Evolutionary conservation across 2,888 invertebrate genomes (phyloP), one percentile per base, ranked within the genome.

Genomic region (Chymomyza caudatula): DNA sequence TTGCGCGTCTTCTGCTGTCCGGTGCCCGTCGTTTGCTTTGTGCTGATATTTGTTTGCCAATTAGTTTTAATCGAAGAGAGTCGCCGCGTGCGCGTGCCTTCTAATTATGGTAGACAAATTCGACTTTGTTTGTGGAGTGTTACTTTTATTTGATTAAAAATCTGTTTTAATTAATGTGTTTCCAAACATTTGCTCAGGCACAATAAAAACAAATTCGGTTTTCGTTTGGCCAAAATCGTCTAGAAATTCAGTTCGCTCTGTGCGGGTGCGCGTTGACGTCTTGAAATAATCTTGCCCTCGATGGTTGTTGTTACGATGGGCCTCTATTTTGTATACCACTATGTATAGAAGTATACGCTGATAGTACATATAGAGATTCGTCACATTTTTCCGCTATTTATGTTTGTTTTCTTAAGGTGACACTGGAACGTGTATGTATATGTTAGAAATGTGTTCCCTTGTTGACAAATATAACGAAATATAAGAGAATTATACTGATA

Each of bases 51-150:
- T 67, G 77, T 67, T 80, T 74, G 74, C 60, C 69, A 81, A 79
- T 85, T 78, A 78, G 78, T 79, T 83, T 72, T 74, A 74, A 76
- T 78, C 76, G 79, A 73, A 71, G 74, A 66, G 75, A 67, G 67
- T 53, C 55, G 67, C 60, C 60, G 29, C 67, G 61, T 56, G 44
- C 44, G 63, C 54, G 29, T 59, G 59, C 61, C 54, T 58, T 43
- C 42, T 37, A 37, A 37, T 37, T 55, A 51, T 42, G 23, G 59
- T 55, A 63, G 47, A 61, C 69, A 74, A 54, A 69, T 70, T 70
- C 51, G 58, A 22, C 57, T 62, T 20, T 66, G 71, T 61, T 61
- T 66, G 59, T 43, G 49, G 51, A 57, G 57, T 66, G 8, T 37
- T 37, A 11, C 29, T 3, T 37, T 37, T 37, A 37, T 37, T 29